phyloP scores from a whole-genome alignment of 1,140 invertebrate species.

The Pteromalus puparum region DNA sequence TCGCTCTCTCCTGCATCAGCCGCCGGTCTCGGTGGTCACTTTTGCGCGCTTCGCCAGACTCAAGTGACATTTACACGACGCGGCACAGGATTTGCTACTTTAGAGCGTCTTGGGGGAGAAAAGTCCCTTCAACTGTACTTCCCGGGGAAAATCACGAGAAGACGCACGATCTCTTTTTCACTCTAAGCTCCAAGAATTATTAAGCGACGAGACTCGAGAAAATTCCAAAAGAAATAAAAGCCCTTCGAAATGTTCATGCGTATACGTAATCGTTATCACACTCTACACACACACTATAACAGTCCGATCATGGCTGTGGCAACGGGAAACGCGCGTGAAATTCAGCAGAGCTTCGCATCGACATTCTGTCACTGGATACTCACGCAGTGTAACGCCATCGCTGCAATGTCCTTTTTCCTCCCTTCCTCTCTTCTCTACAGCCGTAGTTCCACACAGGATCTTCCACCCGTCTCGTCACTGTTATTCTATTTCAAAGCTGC shows the following conservation, averaged over 20 bases:
- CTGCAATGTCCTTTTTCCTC: neutral
- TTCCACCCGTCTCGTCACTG: neutral
- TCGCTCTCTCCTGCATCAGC: neutral
- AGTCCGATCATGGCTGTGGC: neutral
- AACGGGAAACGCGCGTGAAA: neutral
- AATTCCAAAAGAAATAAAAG: neutral
- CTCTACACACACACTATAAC: no score
- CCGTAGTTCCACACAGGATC: neutral
- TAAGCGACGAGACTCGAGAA: neutral
- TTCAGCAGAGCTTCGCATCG: neutral
- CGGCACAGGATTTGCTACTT: slow-evolving; percentile 17
- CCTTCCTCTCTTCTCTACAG: neutral
- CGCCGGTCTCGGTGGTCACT: neutral
- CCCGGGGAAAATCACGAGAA: neutral
- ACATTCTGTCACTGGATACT: neutral
- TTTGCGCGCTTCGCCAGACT: neutral
- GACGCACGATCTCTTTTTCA: neutral
- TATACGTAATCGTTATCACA: neutral
- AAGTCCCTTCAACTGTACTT: neutral
- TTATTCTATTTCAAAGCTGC: slow-evolving; percentile 1
- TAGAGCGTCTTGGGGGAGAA: neutral
- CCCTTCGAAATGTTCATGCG: neutral
- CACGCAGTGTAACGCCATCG: neutral
- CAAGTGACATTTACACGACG: slow-evolving; percentile 12
- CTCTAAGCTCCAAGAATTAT: neutral